Evolutionary conservation across 2,113 vertebrate species (phyloP), one percentile per base, ranked within the genome.

Genomic region (Nipponia nippon): DNA sequence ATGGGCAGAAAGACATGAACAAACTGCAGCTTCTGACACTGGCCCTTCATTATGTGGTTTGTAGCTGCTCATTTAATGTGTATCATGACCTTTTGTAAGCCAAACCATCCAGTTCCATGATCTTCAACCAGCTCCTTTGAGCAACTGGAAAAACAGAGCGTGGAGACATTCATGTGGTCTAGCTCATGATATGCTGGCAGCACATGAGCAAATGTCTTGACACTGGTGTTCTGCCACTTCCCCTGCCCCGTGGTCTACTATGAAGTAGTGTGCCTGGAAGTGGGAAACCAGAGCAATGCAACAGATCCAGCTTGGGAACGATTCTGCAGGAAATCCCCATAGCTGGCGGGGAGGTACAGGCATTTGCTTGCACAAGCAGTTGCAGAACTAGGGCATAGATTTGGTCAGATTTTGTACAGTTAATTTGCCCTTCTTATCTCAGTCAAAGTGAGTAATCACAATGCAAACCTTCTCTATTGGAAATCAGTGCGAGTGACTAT

Each of bases 161-260:
- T 27, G 53, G 58, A 81, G 55, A 50, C 12, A 56, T 53, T 16
- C 23, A 29, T 19, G 16, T 46, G 27, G 17, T 56, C 27, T 63
- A 23, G 46, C 13, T 91, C 42, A 62, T 15, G n/a, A 34, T 30
- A 32, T 18, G 27, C 53, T 55, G 53, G 50, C 70, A 93, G 52
- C 36, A 42, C 11, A 20, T 4, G 47, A 72, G 26, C 18, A 76
- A 44, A 69, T 19, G 16, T 8, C 32, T 47, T 47, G 34, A 52
- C 15, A 16, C 10, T 2, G 6, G 13, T 19, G 40, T 62, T 69
- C 21, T 47, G 34, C 36, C 12, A 21, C 42, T 34, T 73, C 55
- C 18, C 49, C 16, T 89, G 21, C 42, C 42, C 7, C 0, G 0
- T 11, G 17, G 19, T 36, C 52, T 62, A 25, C 36, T 55, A 2